Percentiles rank a stretch among this genome's conserved stretches.
phyloP scores from a whole-genome alignment of 1,140 invertebrate species.

The Calliphora vicina region DNA sequence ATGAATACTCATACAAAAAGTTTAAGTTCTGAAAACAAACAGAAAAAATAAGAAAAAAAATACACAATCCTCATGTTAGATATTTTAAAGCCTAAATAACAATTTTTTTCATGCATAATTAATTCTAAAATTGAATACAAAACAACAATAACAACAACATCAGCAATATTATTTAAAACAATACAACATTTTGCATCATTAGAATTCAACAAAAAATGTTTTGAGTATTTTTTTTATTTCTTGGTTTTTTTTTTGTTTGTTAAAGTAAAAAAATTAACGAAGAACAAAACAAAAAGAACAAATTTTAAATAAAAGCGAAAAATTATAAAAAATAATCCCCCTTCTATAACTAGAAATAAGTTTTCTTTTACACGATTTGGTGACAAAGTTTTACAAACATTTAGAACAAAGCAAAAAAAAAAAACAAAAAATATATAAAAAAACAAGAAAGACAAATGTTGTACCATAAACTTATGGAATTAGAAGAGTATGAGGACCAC shows the following conservation, averaged over 20 bases:
- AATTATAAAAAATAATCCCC: neutral
- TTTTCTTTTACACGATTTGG: constrained; percentile 27
- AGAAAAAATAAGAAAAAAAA: neutral
- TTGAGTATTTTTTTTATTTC: neutral
- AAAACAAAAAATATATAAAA: neutral
- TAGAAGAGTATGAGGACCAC: neutral
- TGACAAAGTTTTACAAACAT: constrained; percentile 28
- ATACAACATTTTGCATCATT: constrained; percentile 32
- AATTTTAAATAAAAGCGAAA: neutral
- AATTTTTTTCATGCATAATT: constrained; percentile 34
- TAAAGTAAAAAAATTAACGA: too few species aligned
- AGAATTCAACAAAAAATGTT: constrained; percentile 22
- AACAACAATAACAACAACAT: neutral
- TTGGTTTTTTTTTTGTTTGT: too few species aligned
- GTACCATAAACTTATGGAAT: constrained; percentile 21
- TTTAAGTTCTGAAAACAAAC: neutral
- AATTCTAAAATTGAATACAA: constrained; percentile 19
- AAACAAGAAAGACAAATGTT: constrained; percentile 28
- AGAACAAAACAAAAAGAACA: neutral
- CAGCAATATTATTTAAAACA: constrained; percentile 16
- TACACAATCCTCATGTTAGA: neutral
- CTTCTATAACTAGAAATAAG: neutral
- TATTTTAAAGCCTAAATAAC: neutral
- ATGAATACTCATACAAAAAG: neutral
- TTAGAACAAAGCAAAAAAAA: neutral